Percentiles rank a stretch among this genome's conserved stretches.
These are phyloP conservation scores for Drosophila erecta DNA, from an alignment of 1,140 invertebrate species.

Conservation along the genomic window DNA sequence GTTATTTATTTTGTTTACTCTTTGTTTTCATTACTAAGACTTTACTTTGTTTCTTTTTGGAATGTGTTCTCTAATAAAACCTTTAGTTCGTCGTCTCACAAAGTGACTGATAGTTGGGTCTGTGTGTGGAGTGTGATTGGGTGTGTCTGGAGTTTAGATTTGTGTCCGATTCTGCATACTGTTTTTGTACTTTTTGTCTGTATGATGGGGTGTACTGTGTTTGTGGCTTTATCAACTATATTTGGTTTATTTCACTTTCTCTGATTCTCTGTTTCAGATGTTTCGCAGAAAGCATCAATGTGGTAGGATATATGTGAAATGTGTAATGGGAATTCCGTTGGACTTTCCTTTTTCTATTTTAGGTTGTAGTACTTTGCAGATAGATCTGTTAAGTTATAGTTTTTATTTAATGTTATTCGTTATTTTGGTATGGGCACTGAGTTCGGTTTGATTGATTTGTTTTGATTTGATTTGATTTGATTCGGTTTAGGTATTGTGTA, in stretches of 20 bases:
- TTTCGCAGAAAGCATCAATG: constrained; percentile 15
- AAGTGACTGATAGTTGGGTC: constrained; percentile 35
- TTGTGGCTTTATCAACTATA: constrained; percentile 67
- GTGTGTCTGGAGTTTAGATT: constrained; percentile 19
- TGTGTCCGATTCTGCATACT: constrained; percentile 59
- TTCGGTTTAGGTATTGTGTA: constrained; percentile 12
- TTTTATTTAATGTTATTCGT: constrained; percentile 22
- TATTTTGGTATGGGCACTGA: constrained; percentile 54
- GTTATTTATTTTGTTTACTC: constrained; percentile 52
- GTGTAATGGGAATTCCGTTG: constrained; percentile 37
- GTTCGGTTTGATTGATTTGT: constrained; percentile 41
- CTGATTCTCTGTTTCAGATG: background rate
- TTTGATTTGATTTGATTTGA: background rate
- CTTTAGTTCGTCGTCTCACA: constrained; percentile 45
- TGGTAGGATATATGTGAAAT: constrained; percentile 25
- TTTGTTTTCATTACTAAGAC: constrained; percentile 69
- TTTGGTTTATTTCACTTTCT: constrained; percentile 73
- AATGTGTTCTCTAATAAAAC: constrained; percentile 80
- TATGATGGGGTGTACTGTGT: constrained; percentile 23
- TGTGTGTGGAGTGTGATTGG: constrained; percentile 9
- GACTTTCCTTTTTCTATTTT: constrained; percentile 22
- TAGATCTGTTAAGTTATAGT: constrained; percentile 14
- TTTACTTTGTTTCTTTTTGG: constrained; percentile 81
- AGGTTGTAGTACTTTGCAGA: constrained; percentile 6
- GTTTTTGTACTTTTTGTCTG: constrained; percentile 74